Evolutionary conservation across 2,888 invertebrate genomes (phyloP).

Genomic region (Cosmia trapezina): DNA sequence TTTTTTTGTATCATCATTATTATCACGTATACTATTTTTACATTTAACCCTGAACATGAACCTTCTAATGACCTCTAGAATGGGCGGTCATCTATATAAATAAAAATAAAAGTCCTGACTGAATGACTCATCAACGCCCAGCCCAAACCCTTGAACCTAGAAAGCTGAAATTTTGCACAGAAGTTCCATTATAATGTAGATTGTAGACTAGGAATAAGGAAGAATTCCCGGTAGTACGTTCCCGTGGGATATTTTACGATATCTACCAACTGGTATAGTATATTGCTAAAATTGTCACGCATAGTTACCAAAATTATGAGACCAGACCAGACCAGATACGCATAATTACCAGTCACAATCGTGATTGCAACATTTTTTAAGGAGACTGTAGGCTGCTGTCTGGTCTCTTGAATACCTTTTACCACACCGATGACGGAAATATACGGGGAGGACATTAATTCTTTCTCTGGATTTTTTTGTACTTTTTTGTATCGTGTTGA

Average conservation of each 20-base stretch:
- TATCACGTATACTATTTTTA: constrained; percentile 9
- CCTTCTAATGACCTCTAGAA: constrained; percentile 10
- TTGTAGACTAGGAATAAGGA: too few relatives aligned
- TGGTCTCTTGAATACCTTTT: neutral
- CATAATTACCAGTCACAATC: neutral
- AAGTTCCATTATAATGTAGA: too few relatives aligned
- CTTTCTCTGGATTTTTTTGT: constrained; percentile 1
- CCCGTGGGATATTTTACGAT: too few relatives aligned
- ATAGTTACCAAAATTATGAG: too few relatives aligned
- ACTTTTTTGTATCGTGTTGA: constrained; percentile 16
- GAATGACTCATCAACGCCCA: too few relatives aligned
- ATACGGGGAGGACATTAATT: constrained; percentile 7
- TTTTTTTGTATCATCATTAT: constrained; percentile 37
- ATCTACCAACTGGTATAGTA: too few relatives aligned
- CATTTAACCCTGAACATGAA: neutral
- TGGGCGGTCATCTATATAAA: neutral
- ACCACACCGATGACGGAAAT: constrained; percentile 11
- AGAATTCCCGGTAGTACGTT: too few relatives aligned
- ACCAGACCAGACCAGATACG: too few relatives aligned
- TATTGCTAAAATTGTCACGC: constrained; percentile 10
- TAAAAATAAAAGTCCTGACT: too few relatives aligned
- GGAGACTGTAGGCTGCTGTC: neutral
- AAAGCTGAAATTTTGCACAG: too few relatives aligned
- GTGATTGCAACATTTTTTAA: neutral
- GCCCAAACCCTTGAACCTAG: too few relatives aligned